Base-by-base conservation (phyloP, 2,888 invertebrate genomes). In the Ferdinandea cuprea region DNA sequence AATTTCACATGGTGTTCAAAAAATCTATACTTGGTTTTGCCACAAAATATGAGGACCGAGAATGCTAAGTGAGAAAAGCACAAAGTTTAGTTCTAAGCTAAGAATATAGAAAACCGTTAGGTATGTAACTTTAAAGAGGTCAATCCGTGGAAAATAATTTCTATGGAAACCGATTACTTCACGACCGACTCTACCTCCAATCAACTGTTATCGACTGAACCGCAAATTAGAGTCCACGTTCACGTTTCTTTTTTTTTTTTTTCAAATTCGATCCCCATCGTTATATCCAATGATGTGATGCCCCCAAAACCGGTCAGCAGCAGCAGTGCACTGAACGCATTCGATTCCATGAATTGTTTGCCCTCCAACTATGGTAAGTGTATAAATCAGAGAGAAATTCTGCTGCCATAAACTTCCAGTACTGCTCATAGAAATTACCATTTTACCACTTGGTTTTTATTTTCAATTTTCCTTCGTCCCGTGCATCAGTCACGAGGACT, bases 341-440 rank as follows among this genome's bases (percentile, higher is more conserved):
- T 44, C 42, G 44, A 44, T 25, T 56, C 44, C 2, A 40, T 52
- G 40, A 52, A 21, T 44, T 32, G n/a, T n/a, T 28, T 17, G 11
- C 40, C 28, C 15, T 59, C 30, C 40, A 19, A 61, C 11, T n/a
- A 40, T 8, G 5, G 32, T n/a, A 32, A 17, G 3, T n/a, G n/a
- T 13, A 21, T 17, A 66, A 56, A 58, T 58, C 42, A 2, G 52
- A 50, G 35, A 42, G 28, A 63, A 37, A 56, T 73, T 73, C 54
- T 44, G 32, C 56, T 56, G 37, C 54, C 73, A 63, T 56, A 35
- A 54, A 56, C 11, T 21, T 25, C 30, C 11, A 28, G n/a, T n/a
- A n/a, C n/a, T 19, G 37, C 54, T 21, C 28, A 19, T 5, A 21
- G 42, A 59, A 71, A 61, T 71, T 61, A 52, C 42, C 59, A 71